Percentiles rank a stretch among this genome's conserved stretches.
phyloP scores from a whole-genome alignment of 1,140 invertebrate genomes.

The Drosophila eugracilis region DNA sequence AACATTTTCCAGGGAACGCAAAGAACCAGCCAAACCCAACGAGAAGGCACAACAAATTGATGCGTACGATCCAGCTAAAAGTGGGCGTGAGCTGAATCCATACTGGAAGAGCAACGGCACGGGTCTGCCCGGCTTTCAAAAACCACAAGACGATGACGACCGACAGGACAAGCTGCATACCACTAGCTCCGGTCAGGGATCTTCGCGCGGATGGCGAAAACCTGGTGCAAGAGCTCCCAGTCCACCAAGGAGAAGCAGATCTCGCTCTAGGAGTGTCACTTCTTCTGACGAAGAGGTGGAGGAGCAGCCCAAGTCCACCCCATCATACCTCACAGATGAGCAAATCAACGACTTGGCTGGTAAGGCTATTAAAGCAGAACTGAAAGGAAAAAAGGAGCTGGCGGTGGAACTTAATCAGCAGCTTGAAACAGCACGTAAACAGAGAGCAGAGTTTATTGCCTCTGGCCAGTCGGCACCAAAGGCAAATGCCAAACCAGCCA shows the following conservation, averaged over 20 bases:
- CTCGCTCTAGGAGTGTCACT: not conserved
- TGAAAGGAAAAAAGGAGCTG: slow-evolving; percentile 91
- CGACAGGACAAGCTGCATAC: not conserved
- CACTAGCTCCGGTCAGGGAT: not conserved
- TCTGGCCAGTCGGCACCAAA: slow-evolving; percentile 5
- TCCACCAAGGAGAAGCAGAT: not conserved
- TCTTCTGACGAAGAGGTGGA: not conserved
- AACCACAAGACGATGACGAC: slow-evolving; percentile 76
- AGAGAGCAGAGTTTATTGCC: slow-evolving; percentile 84
- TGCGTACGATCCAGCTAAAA: slow-evolving; percentile 90
- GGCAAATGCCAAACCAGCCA: not conserved
- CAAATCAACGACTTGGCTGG: slow-evolving; percentile 95
- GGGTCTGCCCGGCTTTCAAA: slow-evolving; percentile 89
- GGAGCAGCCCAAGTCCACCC: slow-evolving; percentile 1
- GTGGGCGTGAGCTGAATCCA: slow-evolving; percentile 93
- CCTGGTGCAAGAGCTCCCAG: not conserved
- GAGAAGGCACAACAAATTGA: slow-evolving; percentile 86
- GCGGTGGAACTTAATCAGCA: slow-evolving; percentile 90
- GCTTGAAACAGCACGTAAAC: slow-evolving; percentile 89
- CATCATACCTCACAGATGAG: slow-evolving; percentile 87
- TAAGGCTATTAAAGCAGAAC: slow-evolving; percentile 95
- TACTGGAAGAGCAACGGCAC: slow-evolving; percentile 96
- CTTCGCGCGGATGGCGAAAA: slow-evolving; percentile 48
- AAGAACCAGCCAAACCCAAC: slow-evolving; percentile 83
- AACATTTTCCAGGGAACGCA: slow-evolving; percentile 84